phyloP scores from a whole-genome alignment of 2,888 invertebrate genomes.

The Hyposoter didymator region DNA sequence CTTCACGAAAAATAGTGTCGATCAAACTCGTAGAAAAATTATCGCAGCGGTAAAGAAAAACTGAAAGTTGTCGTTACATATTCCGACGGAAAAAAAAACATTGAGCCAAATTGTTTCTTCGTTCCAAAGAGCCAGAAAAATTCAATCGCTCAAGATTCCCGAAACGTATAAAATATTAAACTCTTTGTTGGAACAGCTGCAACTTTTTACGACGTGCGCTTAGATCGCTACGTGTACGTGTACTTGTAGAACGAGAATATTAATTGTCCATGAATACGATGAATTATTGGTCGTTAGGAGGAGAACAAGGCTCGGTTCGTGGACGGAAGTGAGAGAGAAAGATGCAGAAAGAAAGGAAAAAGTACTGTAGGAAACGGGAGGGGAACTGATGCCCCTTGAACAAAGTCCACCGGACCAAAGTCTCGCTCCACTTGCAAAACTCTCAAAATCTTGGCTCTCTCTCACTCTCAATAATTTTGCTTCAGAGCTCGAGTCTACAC shows the following conservation, averaged over 20 bases:
- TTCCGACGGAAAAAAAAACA: neutral
- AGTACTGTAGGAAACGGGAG: neutral
- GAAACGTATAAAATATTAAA: slow-evolving; percentile 22
- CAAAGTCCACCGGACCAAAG: slow-evolving; percentile 21
- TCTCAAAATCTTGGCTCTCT: slow-evolving; percentile 7
- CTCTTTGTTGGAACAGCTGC: slow-evolving; percentile 24
- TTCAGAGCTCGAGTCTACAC: neutral
- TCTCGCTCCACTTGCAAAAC: slow-evolving; percentile 30
- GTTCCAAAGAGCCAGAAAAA: neutral
- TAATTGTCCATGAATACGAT: slow-evolving; percentile 47
- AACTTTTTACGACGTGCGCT: neutral
- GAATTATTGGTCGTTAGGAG: slow-evolving; percentile 32
- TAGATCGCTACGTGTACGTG: slow-evolving; percentile 1
- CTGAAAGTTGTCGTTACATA: neutral
- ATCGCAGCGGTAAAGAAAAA: neutral
- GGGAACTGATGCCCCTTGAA: slow-evolving; percentile 15
- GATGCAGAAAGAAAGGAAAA: neutral
- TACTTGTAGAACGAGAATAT: slow-evolving; percentile 33
- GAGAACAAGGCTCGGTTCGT: neutral
- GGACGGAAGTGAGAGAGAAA: neutral
- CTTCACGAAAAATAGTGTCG: no score
- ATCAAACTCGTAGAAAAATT: neutral
- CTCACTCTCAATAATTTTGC: neutral
- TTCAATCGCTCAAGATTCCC: slow-evolving; percentile 1
- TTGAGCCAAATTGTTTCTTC: neutral